Percentiles rank a stretch among this genome's conserved stretches.
phyloP scores from a whole-genome alignment of 2,888 invertebrate species.

The Agonopterix arenella region DNA sequence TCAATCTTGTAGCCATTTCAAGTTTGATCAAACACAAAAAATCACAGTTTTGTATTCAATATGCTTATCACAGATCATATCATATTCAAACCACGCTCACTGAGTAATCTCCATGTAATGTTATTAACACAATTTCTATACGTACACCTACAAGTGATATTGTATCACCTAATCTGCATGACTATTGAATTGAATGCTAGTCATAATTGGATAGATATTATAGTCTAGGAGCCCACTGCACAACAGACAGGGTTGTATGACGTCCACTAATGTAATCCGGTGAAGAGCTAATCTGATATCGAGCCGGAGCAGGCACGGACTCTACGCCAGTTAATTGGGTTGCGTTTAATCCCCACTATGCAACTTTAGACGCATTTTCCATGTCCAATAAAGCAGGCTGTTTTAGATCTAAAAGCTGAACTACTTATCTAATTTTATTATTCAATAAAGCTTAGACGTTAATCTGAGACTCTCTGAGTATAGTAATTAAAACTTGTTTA shows the following conservation, averaged over 20 bases:
- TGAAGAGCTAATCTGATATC: constrained; percentile 31
- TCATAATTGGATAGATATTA: constrained; percentile 49
- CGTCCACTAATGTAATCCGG: constrained; percentile 64
- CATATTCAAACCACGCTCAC: constrained; percentile 15
- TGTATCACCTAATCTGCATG: constrained; percentile 43
- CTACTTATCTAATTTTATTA: constrained; percentile 1
- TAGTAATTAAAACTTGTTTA: too few species aligned
- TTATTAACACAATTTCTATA: background rate
- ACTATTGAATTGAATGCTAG: constrained; percentile 46
- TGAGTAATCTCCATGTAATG: constrained; percentile 9
- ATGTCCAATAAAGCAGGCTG: constrained; percentile 43
- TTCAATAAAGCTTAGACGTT: constrained; percentile 1
- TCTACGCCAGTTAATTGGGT: constrained; percentile 63
- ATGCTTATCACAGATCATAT: too few species aligned
- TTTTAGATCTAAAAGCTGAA: constrained; percentile 24
- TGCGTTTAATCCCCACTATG: constrained; percentile 66
- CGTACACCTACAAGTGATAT: background rate
- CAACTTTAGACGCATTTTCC: constrained; percentile 61
- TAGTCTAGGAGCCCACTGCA: constrained; percentile 17
- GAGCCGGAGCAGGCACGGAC: constrained; percentile 36
- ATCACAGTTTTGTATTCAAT: too few species aligned
- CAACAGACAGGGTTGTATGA: constrained; percentile 36
- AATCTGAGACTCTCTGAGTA: too few species aligned
- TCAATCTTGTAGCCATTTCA: too few species aligned
- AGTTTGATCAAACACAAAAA: too few species aligned